Evolutionary conservation across 2,797 vertebrate species (phyloP), one percentile per base, ranked within the genome.

Genomic region (Pangasius larnaudii): DNA sequence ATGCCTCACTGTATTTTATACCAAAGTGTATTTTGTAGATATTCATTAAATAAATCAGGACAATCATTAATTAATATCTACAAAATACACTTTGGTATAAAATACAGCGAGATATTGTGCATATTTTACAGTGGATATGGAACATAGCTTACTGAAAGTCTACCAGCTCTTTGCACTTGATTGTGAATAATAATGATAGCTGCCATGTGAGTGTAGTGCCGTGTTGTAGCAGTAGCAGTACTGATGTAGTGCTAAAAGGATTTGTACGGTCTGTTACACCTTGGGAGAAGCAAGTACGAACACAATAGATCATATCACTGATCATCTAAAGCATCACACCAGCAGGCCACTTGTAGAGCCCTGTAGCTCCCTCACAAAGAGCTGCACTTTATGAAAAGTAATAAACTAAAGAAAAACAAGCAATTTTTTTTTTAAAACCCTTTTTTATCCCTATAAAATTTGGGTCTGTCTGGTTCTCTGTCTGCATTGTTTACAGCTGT

Each of bases 141-240:
- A 81, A 13, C 56, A 3, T 24, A 59, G 78, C 10, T 16, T 39
- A 59, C 78, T 81, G 78, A 42, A 81, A 81, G 22, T 18, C 79
- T 61, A 61, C 3, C 51, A 11, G 39, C 59, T 49, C 27, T 83
- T 63, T 30, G 27, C 27, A 65, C 80, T 49, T n/a, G 27, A 83
- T 27, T 61, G 61, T 83, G 58, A 83, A 67, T 83, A 65, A 65
- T 83, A 49, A 65, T n/a, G n/a, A n/a, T 65, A 65, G 8, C 16
- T 49, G 22, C 24, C 24, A 63, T 46, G 58, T 18, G 58, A 30
- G 58, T 2, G 39, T 1, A 18, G 24, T 30, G 58, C 14, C 7
- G 14, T 65, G 42, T 49, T 36, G 9, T 5, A 22, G 81, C 59
- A 49, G 59, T 1, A 49, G 39, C 59, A 30, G 27, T 65, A 83